Evolutionary conservation across 2,797 vertebrate genomes (phyloP), one percentile per base, ranked within the genome.

Genomic region (Serranus cabrilla): DNA sequence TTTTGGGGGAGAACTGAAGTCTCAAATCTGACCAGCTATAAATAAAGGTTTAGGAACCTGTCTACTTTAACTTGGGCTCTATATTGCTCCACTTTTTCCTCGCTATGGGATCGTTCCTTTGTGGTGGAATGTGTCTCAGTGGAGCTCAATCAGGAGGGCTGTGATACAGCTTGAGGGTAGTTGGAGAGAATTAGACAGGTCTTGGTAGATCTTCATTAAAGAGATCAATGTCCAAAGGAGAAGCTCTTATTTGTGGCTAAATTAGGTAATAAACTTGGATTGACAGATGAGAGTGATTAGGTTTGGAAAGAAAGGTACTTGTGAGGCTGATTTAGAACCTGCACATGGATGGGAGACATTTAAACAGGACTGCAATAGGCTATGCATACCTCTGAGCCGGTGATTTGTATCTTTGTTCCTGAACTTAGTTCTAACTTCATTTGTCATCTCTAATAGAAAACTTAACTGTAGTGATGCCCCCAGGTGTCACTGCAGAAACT

Each of bases 171-270:
- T 58, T 16, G 18, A 66, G 40, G 43, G 34, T 52, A 56, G 49
- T 49, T 40, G 45, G 50, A 45, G 46, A n/a, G 13, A 34, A 58
- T 67, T 75, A 23, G 68, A 89, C 49, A 74, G 58, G 34, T 67
- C 52, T 78, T 78, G 51, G 75, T 82, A 73, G 76, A 75, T 81
- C 71, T 78, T 83, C 69, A 83, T 82, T 83, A 81, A 47, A 79
- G 61, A 76, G 78, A 82, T 90, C 76, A 82, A 66, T 87, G 78
- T 72, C 70, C 47, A 67, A 79, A 45, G 55, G 55, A 82, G 42
- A 76, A 78, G 58, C 57, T 83, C 65, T 87, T 83, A 86, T 78
- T 74, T 76, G 71, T 56, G 34, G 46, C 57, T 78, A 74, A 84
- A 81, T 72, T 50, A 31, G 52, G 67, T 58, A 71, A 84, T 78